Evolutionary conservation across 2,113 vertebrate species (phyloP), one percentile per base, ranked within the genome.

Genomic region (Ammodytes dubius): DNA sequence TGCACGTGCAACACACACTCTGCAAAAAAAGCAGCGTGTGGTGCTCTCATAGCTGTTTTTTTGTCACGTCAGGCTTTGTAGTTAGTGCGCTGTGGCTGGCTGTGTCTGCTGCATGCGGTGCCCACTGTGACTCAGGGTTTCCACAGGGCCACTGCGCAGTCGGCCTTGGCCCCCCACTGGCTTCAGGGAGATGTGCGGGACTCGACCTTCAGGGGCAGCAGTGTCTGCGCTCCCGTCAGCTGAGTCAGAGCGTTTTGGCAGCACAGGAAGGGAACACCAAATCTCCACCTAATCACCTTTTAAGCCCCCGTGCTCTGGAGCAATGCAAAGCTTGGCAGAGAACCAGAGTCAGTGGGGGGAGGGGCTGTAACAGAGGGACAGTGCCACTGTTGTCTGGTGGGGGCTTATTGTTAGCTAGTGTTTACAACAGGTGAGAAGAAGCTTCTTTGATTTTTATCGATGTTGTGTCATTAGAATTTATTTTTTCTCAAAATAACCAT

Each of bases 241-340:
- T 90, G 91, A 90, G 77, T 87, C 86, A 72, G 82, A 88, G 85
- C 19, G 10, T 78, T 81, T 27, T 49, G 65, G 61, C 37, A 42
- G 86, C 60, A 73, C 81, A 70, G 75, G 75, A 77, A 74, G 79
- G 77, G 77, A 70, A 90, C 67, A 72, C 82, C 87, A 89, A 86
- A 87, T 87, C 90, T 89, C 81, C 35, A 57, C 84, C 61, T 85
- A 88, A 92, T 88, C 82, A 88, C 77, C 74, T 84, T 78, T 84
- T 85, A 87, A 92, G 73, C 84, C 60, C 27, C 71, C 69, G 64
- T 60, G 3, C 76, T 74, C 70, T 68, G 81, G 68, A 83, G 82
- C 77, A 52, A 39, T 57, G 70, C 57, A 68, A 27, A 19, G 45
- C 78, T 61, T 81, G 65, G 78, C 69, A 81, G 54, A 57, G 15